A percentile compares a stretch with the other conserved stretches of the same genome.
Evolutionary conservation across 2,113 vertebrate species (phyloP).

Genomic region (Centropus bengalensis): DNA sequence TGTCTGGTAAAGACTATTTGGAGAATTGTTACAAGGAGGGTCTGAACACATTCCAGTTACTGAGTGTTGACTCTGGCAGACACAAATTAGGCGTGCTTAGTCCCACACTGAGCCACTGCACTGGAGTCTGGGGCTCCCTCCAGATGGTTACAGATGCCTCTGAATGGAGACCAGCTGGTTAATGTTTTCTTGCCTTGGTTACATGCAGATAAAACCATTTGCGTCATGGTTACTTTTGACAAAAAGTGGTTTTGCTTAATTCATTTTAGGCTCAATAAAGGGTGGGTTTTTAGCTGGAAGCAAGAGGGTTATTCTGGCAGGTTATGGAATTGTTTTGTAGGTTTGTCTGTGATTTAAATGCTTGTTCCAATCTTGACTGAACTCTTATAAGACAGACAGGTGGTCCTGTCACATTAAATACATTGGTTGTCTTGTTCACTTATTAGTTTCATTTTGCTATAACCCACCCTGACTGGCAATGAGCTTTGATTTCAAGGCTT

Average conservation of each 20-base stretch:
- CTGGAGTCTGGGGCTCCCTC: slow-evolving; percentile 39
- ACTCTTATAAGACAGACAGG: background rate
- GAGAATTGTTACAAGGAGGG: slow-evolving; percentile 33
- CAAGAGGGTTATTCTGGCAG: slow-evolving; percentile 42
- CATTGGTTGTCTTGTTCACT: background rate
- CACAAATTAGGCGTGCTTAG: background rate
- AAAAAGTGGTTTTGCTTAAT: slow-evolving; percentile 14
- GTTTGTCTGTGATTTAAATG: background rate
- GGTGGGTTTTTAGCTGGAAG: background rate
- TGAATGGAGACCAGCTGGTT: slow-evolving; percentile 59
- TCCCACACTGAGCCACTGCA: slow-evolving; percentile 36
- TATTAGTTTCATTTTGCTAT: background rate
- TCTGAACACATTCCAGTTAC: slow-evolving; percentile 55
- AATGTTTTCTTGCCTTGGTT: slow-evolving; percentile 68
- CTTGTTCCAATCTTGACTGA: background rate
- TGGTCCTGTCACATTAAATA: background rate
- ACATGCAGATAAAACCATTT: slow-evolving; percentile 48
- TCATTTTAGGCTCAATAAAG: background rate
- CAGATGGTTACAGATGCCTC: slow-evolving; percentile 66
- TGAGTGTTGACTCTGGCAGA: slow-evolving; percentile 68
- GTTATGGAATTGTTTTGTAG: background rate
- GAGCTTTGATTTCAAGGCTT: background rate
- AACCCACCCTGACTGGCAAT: background rate
- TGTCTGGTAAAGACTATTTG: slow-evolving; percentile 15
- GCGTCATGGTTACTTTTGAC: slow-evolving; percentile 23